phyloP scores from a whole-genome alignment of 2,797 vertebrate species.

The Ctenochaetus hawaiiensis region DNA sequence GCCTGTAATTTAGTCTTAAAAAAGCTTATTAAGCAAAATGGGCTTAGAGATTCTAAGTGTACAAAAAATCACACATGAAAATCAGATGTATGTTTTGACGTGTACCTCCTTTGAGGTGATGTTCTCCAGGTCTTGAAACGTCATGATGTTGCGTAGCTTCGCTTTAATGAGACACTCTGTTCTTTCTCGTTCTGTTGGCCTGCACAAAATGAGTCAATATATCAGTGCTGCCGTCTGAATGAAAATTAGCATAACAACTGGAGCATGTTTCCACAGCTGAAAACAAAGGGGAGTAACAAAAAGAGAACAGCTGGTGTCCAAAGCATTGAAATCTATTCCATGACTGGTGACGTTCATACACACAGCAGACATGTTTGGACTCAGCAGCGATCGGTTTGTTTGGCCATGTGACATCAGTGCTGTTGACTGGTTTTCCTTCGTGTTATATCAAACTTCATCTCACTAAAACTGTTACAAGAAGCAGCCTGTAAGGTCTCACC shows the following conservation, averaged over 20 bases:
- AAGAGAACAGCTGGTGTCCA: slow-evolving; percentile 22
- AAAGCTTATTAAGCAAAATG: too few species aligned
- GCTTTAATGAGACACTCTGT: slow-evolving; percentile 94
- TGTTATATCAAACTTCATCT: not conserved
- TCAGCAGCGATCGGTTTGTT: not conserved
- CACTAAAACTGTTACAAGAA: not conserved
- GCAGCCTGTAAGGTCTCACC: slow-evolving; percentile 81
- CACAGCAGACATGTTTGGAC: not conserved
- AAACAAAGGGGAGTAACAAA: slow-evolving; percentile 27
- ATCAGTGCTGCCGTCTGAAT: slow-evolving; percentile 25
- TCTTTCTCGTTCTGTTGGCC: slow-evolving; percentile 93
- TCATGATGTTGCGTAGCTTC: slow-evolving; percentile 97
- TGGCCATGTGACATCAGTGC: not conserved
- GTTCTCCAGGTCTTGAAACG: slow-evolving; percentile 96
- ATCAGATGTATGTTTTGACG: not conserved
- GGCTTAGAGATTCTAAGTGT: too few species aligned
- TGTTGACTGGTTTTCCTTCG: not conserved
- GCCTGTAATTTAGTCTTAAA: too few species aligned
- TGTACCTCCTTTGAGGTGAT: slow-evolving; percentile 95
- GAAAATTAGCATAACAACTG: slow-evolving; percentile 24
- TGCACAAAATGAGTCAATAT: slow-evolving; percentile 68
- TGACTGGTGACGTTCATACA: not conserved
- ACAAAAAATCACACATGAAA: not conserved
- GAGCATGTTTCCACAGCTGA: slow-evolving; percentile 22
- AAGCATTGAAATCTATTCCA: not conserved